phyloP scores from a whole-genome alignment of 2,888 invertebrate genomes.

The Quadriops clusia region DNA sequence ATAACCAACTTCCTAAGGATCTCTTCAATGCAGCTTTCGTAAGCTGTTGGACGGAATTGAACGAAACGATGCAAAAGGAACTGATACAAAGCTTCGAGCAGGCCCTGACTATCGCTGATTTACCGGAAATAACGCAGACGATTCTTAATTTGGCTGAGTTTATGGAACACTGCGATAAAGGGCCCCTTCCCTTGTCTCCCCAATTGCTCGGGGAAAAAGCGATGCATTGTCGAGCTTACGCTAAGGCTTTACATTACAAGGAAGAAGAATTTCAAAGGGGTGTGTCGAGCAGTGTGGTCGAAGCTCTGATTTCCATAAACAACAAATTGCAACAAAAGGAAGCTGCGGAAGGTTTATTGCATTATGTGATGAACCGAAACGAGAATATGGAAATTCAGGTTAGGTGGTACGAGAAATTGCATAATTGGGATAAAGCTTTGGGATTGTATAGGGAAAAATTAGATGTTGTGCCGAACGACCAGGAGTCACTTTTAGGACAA shows the following conservation, averaged over 20 bases:
- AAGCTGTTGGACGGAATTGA: conserved; percentile 96
- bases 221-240: conserved; percentile 77
- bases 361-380: conserved; percentile 76
- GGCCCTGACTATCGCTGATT: conserved; percentile 83
- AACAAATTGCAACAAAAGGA: conserved; percentile 98
- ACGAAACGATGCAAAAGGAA: conserved; percentile 66
- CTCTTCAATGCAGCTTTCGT: conserved; percentile 98
- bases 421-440: conserved; percentile 96
- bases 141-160: conserved; percentile 96
- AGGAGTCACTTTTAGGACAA: conserved; percentile 78
- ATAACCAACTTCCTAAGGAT: conserved; percentile 90
- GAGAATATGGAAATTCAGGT: conserved; percentile 59
- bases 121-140: conserved; percentile 92
- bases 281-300: conserved; percentile 77
- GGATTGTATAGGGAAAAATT: conserved; percentile 73
- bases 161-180: conserved; percentile 98
- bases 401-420: conserved; percentile 96
- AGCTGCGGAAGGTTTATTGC: conserved; percentile 87
- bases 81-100: conserved; percentile 77
- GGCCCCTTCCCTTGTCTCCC: conserved; percentile 81
- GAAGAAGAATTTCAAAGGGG: conserved; percentile 88
- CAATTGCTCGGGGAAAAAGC: conserved; percentile 84
- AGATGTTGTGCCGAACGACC: conserved; percentile 47
- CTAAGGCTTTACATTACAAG: conserved; percentile 76
- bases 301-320: conserved; percentile 90